These are phyloP conservation scores for Cantharis rustica DNA, from an alignment of 2,888 invertebrate genomes.

Conservation along the genomic window DNA sequence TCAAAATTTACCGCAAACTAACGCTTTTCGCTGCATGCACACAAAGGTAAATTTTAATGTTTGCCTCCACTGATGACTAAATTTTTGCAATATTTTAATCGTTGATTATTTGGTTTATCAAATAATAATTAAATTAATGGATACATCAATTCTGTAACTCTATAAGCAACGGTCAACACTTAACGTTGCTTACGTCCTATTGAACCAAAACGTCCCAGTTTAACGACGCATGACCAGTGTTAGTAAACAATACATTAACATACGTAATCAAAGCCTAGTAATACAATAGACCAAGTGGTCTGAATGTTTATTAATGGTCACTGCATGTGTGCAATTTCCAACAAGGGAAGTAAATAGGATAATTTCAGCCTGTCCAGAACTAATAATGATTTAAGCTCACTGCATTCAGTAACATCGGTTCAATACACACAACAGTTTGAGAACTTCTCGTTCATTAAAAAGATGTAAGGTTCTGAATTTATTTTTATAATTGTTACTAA, in stretches of 20 bases:
- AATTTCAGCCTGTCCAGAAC: conserved; percentile 1
- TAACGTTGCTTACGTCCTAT: neutral
- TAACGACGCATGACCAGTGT: conserved; percentile 49
- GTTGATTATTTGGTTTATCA: neutral
- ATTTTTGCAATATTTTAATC: neutral
- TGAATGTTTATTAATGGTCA: conserved; percentile 23
- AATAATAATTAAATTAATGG: neutral
- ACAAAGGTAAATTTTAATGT: neutral
- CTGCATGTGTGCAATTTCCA: conserved; percentile 17
- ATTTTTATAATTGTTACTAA: neutral
- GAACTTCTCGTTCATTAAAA: neutral
- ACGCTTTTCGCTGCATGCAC: neutral
- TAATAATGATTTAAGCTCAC: neutral
- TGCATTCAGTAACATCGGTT: neutral
- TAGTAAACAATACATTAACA: conserved; percentile 44
- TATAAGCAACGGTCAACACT: neutral
- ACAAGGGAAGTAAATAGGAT: conserved; percentile 8
- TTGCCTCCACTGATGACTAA: neutral
- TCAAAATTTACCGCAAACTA: neutral
- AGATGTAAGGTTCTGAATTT: neutral
- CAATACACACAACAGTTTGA: neutral
- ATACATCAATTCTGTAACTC: neutral
- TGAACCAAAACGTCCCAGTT: conserved; percentile 27
- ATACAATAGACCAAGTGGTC: conserved; percentile 24
- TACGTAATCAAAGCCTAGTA: conserved; percentile 34